Evolutionary conservation across 2,888 invertebrate species (phyloP).

Genomic region (Dioctria linearis): DNA sequence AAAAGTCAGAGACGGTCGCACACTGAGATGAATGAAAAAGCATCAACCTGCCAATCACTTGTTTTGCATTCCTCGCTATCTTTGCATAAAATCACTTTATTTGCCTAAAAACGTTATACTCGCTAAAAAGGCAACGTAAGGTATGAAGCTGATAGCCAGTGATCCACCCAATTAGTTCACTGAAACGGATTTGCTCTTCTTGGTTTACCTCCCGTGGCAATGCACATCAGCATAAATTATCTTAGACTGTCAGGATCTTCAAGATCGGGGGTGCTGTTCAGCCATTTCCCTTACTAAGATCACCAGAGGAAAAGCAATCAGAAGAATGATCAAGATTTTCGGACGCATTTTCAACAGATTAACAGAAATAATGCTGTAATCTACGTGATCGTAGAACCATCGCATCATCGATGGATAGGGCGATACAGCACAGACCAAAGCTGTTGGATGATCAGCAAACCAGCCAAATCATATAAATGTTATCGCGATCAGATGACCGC

Average conservation of each 20-base stretch:
- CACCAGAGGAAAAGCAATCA: conserved; percentile 23
- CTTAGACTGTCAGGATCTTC: conserved; percentile 41
- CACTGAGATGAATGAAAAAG: conserved; percentile 31
- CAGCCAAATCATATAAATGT: conserved; percentile 58
- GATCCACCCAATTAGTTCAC: conserved; percentile 55
- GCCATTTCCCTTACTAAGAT: conserved; percentile 33
- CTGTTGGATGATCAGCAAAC: conserved; percentile 34
- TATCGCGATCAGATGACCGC: conserved; percentile 58
- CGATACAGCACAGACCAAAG: conserved; percentile 14
- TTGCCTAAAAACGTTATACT: conserved; percentile 54
- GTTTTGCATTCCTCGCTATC: conserved; percentile 49
- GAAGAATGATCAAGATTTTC: conserved; percentile 29
- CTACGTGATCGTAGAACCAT: conserved; percentile 25
- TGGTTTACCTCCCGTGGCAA: conserved; percentile 53
- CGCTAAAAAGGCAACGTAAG: conserved; percentile 37
- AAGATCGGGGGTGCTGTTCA: conserved; percentile 53
- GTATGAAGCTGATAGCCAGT: conserved; percentile 48
- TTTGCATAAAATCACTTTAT: conserved; percentile 54
- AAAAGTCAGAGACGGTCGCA: conserved; percentile 11
- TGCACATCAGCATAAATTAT: conserved; percentile 57
- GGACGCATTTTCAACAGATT: conserved; percentile 24
- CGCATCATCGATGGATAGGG: conserved; percentile 31
- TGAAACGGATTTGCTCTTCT: conserved; percentile 32
- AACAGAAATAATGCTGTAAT: conserved; percentile 14
- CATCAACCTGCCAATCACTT: conserved; percentile 51